These are phyloP conservation scores for Arizona elegans DNA, from an alignment of 2,113 vertebrate genomes.

Conservation along the genomic window DNA sequence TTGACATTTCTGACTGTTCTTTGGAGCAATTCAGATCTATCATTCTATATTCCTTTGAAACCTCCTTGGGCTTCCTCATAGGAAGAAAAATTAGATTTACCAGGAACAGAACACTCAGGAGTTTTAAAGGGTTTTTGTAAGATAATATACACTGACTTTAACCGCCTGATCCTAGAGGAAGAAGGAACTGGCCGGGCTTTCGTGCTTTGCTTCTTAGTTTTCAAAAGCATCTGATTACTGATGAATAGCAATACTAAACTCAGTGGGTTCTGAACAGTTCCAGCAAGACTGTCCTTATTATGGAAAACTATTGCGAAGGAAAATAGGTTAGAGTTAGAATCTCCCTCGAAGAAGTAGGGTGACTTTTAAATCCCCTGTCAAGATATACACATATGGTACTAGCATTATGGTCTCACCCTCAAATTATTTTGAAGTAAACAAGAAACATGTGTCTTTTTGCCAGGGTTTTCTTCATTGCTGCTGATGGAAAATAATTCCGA, in stretches of 20 bases:
- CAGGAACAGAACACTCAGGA: neutral
- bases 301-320: neutral
- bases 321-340: neutral
- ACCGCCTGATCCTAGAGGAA: neutral
- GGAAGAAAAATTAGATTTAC: neutral
- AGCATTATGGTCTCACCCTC: neutral
- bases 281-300: neutral
- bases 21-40: neutral
- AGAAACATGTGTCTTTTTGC: neutral
- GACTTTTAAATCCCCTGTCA: neutral
- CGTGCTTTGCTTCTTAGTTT: neutral
- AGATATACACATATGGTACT: neutral
- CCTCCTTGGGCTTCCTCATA: neutral
- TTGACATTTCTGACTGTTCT: neutral
- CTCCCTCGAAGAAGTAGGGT: neutral
- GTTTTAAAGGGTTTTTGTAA: neutral
- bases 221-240: neutral
- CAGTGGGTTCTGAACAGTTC: neutral
- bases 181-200: neutral
- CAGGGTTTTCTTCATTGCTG: slow-evolving; percentile 11
- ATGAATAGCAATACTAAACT: neutral
- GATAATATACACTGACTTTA: neutral
- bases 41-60: neutral
- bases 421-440: neutral
- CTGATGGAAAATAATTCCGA: slow-evolving; percentile 38